phyloP scores from a whole-genome alignment of 2,888 invertebrate genomes.

The Chelonus formosanus region DNA sequence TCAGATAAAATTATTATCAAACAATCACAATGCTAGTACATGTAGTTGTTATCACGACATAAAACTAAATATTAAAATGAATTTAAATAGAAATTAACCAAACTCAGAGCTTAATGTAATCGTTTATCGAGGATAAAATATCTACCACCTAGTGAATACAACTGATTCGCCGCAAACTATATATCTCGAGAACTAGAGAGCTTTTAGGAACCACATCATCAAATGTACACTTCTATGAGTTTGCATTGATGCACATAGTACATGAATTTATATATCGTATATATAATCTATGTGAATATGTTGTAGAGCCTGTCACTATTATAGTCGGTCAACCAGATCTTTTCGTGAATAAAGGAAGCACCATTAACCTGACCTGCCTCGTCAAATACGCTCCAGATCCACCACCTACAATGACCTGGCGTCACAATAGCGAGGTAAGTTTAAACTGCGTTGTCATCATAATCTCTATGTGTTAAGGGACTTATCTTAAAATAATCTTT shows the following conservation, averaged over 20 bases:
- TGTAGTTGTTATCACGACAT: no score
- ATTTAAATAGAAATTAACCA: no score
- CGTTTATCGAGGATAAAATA: not conserved
- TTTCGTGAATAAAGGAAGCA: conserved; percentile 86
- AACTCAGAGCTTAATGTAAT: not conserved
- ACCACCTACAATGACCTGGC: conserved; percentile 84
- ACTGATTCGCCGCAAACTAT: conserved; percentile 9
- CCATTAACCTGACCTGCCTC: conserved; percentile 87
- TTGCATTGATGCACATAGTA: conserved; percentile 2
- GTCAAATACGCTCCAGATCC: conserved; percentile 86
- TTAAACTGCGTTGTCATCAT: conserved; percentile 33
- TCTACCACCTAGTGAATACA: conserved; percentile 11
- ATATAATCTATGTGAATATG: conserved; percentile 26
- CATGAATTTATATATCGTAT: not conserved
- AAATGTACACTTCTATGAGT: conserved; percentile 4
- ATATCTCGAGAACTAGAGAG: conserved; percentile 26
- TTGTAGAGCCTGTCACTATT: conserved; percentile 81
- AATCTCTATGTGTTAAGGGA: conserved; percentile 10
- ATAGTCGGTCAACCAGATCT: conserved; percentile 83
- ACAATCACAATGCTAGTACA: no score
- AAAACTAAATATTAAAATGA: no score
- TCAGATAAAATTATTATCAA: no score
- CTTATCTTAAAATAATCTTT: conserved; percentile 12
- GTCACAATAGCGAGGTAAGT: conserved; percentile 75
- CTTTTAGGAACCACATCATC: conserved; percentile 24